These are phyloP conservation scores for Sebastes glaucus DNA, from an alignment of 2,797 vertebrate species.

Conservation along the genomic window DNA sequence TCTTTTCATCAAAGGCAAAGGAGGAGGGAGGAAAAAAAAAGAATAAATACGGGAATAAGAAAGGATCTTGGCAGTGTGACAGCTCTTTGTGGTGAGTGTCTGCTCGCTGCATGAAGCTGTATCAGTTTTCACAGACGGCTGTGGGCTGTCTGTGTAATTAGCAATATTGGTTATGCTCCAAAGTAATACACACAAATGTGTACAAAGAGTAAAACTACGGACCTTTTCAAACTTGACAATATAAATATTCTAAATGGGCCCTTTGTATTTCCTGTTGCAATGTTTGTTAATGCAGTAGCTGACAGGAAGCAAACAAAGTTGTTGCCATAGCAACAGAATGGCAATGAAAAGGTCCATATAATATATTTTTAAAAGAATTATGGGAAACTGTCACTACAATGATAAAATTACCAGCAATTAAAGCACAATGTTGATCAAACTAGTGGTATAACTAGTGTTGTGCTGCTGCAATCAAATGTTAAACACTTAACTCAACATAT, in stretches of 20 bases:
- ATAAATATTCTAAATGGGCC: no score
- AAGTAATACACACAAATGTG: constrained; percentile 1
- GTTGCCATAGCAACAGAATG: no score
- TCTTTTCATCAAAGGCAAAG: constrained; percentile 64
- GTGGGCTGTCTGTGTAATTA: constrained; percentile 39
- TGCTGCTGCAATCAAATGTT: background rate
- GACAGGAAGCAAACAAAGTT: no score
- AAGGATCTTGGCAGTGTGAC: constrained; percentile 62
- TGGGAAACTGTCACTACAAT: background rate
- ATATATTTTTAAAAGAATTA: background rate
- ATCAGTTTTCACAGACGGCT: constrained; percentile 58
- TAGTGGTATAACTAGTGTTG: background rate
- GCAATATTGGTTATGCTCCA: constrained; percentile 24
- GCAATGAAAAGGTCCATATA: no score
- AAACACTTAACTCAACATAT: background rate
- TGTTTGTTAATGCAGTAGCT: no score
- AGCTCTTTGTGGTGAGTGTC: constrained; percentile 65
- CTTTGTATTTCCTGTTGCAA: no score
- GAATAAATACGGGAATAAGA: constrained; percentile 54
- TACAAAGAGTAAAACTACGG: background rate
- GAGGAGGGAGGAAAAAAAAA: background rate
- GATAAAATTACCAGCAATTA: background rate
- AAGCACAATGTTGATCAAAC: background rate
- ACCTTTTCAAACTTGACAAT: no score
- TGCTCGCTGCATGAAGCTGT: constrained; percentile 45